phyloP scores from a whole-genome alignment of 2,888 invertebrate species.

The Metacarcinus magister region DNA sequence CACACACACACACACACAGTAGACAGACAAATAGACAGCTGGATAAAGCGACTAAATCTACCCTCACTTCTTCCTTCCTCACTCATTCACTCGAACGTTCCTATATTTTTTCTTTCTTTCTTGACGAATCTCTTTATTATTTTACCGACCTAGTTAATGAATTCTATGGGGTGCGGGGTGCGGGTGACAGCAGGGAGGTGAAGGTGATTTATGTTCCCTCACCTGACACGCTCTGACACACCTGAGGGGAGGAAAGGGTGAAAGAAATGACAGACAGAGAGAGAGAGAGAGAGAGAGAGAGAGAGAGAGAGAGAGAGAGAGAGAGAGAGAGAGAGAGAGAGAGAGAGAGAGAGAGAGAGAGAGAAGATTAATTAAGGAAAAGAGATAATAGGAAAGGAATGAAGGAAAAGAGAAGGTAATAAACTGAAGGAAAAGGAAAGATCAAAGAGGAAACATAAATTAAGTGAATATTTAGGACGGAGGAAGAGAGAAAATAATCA shows the following conservation, averaged over 20 bases:
- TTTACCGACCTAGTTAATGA: background rate
- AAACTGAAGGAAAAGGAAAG: background rate
- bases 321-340: too few species aligned
- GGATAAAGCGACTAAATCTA: background rate
- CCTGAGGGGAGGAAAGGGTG: background rate
- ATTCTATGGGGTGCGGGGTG: background rate
- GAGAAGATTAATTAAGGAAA: too few species aligned
- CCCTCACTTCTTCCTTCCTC: background rate
- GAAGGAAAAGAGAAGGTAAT: too few species aligned
- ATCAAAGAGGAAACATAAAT: background rate
- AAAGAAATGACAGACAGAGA: too few species aligned
- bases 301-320: too few species aligned
- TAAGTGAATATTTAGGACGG: too few species aligned
- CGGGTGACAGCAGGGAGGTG: background rate
- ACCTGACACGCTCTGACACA: background rate
- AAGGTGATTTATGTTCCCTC: background rate
- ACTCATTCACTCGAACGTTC: background rate
- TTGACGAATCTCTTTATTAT: background rate
- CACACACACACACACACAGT: background rate
- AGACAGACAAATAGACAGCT: background rate
- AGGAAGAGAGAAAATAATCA: background rate
- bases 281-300: too few species aligned
- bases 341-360: too few species aligned
- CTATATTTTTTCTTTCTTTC: background rate
- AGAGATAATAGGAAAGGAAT: background rate